Conservation (phyloP, 2,113 vertebrate genomes). For the Nasalis larvatus region DNA sequence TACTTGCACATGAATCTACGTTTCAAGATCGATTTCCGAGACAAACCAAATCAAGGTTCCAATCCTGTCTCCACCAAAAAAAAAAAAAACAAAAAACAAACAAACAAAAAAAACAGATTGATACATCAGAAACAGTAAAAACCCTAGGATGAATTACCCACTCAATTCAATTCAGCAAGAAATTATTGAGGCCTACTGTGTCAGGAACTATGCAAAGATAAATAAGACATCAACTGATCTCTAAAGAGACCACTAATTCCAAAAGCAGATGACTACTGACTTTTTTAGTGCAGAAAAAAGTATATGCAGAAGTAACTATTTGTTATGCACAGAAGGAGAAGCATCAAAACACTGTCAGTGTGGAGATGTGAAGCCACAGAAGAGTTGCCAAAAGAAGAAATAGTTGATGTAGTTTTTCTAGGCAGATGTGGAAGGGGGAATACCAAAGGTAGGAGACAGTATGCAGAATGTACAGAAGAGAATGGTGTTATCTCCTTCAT, state of each 20-base stretch:
- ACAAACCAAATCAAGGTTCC: not conserved
- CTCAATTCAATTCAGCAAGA: not conserved
- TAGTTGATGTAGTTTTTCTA: not conserved
- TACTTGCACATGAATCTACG: not conserved
- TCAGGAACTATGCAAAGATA: not conserved
- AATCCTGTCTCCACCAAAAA: not conserved
- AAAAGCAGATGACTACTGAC: not conserved
- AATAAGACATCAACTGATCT: not conserved
- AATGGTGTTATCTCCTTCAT: not conserved
- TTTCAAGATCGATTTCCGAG: not conserved
- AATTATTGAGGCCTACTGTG: not conserved
- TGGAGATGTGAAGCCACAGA: not conserved
- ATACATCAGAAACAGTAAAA: not conserved
- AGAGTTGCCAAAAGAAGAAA: not conserved
- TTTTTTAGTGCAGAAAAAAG: not conserved
- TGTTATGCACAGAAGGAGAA: not conserved
- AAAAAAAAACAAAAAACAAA: not conserved
- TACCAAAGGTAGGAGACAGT: not conserved
- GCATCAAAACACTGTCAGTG: not conserved
- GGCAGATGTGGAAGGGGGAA: not conserved
- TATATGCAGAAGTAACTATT: not conserved
- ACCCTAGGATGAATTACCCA: not conserved
- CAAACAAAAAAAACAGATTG: not conserved
- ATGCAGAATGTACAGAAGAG: not conserved
- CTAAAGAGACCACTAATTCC: not conserved